Conservation (phyloP, 2,888 invertebrate genomes). For the Chesias legatella region DNA sequence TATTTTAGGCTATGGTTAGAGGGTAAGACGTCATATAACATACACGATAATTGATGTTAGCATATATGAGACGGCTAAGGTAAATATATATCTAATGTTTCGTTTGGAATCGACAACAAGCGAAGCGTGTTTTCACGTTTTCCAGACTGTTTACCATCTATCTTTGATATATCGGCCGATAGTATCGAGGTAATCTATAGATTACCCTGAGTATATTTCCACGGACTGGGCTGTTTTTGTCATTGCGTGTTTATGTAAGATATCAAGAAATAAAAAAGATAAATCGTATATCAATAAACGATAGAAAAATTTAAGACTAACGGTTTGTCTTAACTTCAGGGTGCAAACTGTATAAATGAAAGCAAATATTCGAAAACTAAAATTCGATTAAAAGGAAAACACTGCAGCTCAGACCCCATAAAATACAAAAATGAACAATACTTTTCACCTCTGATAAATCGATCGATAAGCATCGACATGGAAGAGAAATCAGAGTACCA, state of each 20-base stretch:
- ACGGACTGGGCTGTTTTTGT: slow-evolving; percentile 32
- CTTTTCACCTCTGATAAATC: no score
- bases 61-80: slow-evolving; percentile 10
- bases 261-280: slow-evolving; percentile 33
- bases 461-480: no score
- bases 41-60: no score
- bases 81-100: slow-evolving; percentile 1
- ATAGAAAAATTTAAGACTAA: no score
- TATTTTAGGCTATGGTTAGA: no score
- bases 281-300: slow-evolving; percentile 24
- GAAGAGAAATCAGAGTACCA: slow-evolving; percentile 5
- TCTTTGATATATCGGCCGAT: slow-evolving; percentile 28
- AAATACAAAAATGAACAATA: no score
- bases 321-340: no score
- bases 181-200: slow-evolving; percentile 34
- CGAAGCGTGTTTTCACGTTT: slow-evolving; percentile 33
- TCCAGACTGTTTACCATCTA: slow-evolving; percentile 33
- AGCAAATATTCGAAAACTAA: no score
- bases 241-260: slow-evolving; percentile 31
- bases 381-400: no score
- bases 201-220: slow-evolving; percentile 40
- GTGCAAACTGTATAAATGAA: no score
- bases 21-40: no score
- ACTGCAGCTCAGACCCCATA: no score
- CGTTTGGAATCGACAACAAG: slow-evolving; percentile 10